Percentiles rank a stretch among this genome's conserved stretches.
Evolutionary conservation across 2,797 vertebrate genomes (phyloP).

Genomic region (Pogonophryne albipinna): DNA sequence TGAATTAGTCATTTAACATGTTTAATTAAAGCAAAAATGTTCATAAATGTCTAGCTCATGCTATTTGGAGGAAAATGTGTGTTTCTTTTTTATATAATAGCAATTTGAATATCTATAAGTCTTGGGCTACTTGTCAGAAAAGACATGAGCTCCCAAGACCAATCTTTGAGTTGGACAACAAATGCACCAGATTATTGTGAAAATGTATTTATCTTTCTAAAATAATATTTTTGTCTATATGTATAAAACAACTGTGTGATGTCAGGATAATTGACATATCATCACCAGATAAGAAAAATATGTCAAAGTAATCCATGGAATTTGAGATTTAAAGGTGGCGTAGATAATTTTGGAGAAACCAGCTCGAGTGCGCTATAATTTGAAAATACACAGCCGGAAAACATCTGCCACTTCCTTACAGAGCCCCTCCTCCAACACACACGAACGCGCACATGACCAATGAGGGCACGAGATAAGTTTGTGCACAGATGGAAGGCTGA

Average conservation of each 20-base stretch:
- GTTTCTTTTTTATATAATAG: background rate
- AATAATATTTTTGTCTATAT: background rate
- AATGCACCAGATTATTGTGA: background rate
- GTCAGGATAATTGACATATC: background rate
- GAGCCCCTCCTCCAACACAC: no score
- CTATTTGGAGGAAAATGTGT: background rate
- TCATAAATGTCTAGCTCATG: background rate
- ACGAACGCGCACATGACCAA: no score
- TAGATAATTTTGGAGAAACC: no score
- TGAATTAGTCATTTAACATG: background rate
- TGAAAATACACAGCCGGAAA: no score
- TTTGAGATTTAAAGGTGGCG: background rate
- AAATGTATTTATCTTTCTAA: background rate
- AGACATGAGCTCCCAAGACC: no score
- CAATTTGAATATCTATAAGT: background rate
- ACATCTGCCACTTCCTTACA: no score
- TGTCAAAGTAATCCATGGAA: constrained; percentile 5
- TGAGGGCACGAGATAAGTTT: no score
- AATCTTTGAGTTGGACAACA: background rate
- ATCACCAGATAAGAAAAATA: background rate
- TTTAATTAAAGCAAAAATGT: background rate
- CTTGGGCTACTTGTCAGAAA: background rate
- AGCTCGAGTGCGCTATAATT: no score
- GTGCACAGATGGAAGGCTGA: no score
- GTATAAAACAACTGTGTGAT: background rate